A percentile compares a stretch with the other conserved stretches of the same genome.
Conservation (phyloP, 2,888 invertebrate genomes). For the Eueremaeus valkanovi region DNA sequence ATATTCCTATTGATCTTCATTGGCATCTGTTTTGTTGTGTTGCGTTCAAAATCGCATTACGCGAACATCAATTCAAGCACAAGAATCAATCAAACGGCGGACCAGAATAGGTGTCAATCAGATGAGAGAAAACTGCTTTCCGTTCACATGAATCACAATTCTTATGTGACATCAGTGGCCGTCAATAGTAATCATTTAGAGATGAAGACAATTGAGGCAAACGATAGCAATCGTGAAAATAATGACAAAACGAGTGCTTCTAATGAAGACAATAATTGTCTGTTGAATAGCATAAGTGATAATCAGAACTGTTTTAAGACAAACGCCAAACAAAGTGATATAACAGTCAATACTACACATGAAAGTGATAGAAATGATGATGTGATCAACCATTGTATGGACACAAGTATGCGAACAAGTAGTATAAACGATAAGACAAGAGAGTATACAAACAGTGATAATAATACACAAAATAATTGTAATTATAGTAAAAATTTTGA, state of each 20-base stretch:
- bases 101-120: not conserved
- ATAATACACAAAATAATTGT: not conserved
- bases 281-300: not conserved
- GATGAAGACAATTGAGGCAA: not conserved
- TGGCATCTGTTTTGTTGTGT: conserved; percentile 46
- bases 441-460: not conserved
- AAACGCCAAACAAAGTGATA: not conserved
- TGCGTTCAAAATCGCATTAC: conserved; percentile 34
- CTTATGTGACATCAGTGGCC: conserved; percentile 15
- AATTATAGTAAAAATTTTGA: not conserved
- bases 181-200: conserved; percentile 21
- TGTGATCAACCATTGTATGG: not conserved
- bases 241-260: not conserved
- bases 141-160: conserved; percentile 19
- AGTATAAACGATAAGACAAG: too few species aligned
- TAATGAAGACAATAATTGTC: not conserved
- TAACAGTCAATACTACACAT: not conserved
- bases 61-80: not conserved
- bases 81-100: not conserved
- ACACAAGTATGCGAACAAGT: too few species aligned
- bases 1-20: conserved; percentile 46
- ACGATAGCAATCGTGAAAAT: conserved; percentile 4
- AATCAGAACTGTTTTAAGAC: conserved; percentile 1
- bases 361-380: not conserved
- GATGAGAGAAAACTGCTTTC: conserved; percentile 20